Evolutionary conservation across 2,888 invertebrate species (phyloP), one percentile per base, ranked within the genome.

Genomic region (Pedicia rivosa): DNA sequence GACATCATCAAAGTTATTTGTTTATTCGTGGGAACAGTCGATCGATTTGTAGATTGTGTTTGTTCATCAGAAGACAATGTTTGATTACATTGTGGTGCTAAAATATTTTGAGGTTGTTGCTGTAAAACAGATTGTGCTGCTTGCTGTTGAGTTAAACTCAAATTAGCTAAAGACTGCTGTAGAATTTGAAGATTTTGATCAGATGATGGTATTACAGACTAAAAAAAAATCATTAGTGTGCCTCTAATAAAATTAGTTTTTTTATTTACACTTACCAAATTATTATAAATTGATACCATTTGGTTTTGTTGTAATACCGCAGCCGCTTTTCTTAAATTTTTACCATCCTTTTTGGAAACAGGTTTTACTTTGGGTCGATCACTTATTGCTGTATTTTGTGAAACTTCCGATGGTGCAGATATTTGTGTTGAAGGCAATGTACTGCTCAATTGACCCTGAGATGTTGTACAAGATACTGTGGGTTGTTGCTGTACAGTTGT

Each of bases 351-450:
- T 56, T 84, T 81, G 35, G 78, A 74, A 36, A 74, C 74, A 28
- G 81, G 76, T 60, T 83, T 86, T 30, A 78, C 82, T 60, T 82
- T 83, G 40, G 82, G 81, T 50, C 84, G 72, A 62, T 86, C 84
- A 63, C 80, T 80, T 50, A 83, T 79, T 44, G 81, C 78, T 40
- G 78, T 79, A 52, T 71, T 74, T 64, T 77, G 63, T 16, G 59
- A 56, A 24, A 62, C 62, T 44, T 62, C 62, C 6, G 61, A 61
- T 16, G 60, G 59, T 41, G 61, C 60, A 17, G 59, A 59, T 29
- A 62, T 56, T 42, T 57, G 51, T 7, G 51, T 37, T 42, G 43
- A 35, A 34, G 36, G 15, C 28, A 35, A 33, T n/a, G 35, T 36
- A 27, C 27, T 38, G 26, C 39, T 37, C 43, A 24, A 38, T 63